Evolutionary conservation across 2,113 vertebrate species (phyloP).

Genomic region (Paramormyrops kingsleyae): DNA sequence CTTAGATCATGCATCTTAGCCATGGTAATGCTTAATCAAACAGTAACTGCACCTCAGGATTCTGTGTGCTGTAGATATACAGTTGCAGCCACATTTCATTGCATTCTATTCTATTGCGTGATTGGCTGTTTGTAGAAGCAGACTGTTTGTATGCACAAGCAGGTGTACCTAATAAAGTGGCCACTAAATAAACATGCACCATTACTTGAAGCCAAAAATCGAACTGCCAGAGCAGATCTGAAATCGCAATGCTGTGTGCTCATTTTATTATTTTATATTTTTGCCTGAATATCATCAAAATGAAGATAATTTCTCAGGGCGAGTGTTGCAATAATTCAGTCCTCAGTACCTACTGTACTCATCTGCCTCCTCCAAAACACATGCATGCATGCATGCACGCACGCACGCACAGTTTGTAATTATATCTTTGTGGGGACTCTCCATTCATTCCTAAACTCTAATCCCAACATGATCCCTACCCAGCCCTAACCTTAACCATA

Average conservation of each 20-base stretch:
- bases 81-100: background rate
- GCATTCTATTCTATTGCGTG: background rate
- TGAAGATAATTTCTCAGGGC: constrained; percentile 23
- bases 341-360: background rate
- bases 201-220: background rate
- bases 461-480: too few species aligned
- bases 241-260: background rate
- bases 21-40: background rate
- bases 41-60: background rate
- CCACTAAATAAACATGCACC: background rate
- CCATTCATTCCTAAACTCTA: too few species aligned
- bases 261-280: constrained; percentile 6
- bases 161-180: background rate
- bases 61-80: background rate
- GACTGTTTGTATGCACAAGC: background rate
- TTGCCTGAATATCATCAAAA: constrained; percentile 53
- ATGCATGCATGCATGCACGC: too few species aligned
- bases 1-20: background rate
- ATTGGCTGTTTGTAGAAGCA: background rate
- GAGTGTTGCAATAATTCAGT: background rate
- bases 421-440: too few species aligned
- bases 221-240: background rate
- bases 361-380: background rate
- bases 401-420: background rate
- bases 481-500: too few species aligned